phyloP scores from a whole-genome alignment of 2,113 vertebrate genomes.

The Callipepla californica region DNA sequence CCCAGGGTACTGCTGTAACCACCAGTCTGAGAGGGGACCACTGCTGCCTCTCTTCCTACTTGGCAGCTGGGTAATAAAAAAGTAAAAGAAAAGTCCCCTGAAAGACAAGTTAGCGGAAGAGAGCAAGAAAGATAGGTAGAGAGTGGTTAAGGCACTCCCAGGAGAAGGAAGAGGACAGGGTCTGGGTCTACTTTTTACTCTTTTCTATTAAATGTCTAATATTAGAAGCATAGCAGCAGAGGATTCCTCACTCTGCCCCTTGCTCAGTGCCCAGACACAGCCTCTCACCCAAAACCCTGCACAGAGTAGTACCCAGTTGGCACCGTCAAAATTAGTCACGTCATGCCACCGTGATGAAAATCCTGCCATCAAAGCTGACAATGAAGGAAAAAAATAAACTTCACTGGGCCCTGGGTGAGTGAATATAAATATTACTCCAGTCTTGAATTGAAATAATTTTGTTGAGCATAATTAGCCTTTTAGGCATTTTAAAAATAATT shows the following conservation, averaged over 20 bases:
- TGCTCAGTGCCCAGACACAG: not conserved
- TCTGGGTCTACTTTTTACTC: not conserved
- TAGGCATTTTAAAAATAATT: not conserved
- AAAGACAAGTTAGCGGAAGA: not conserved
- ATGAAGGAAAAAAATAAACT: not conserved
- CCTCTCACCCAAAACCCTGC: not conserved
- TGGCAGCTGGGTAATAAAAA: not conserved
- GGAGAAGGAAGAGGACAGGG: not conserved
- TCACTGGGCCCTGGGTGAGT: not conserved
- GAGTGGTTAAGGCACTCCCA: not conserved
- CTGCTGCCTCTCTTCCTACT: not conserved
- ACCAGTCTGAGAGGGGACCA: not conserved
- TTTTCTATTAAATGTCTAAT: not conserved
- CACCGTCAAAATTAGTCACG: accelerated
- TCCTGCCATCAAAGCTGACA: not conserved
- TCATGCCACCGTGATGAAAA: accelerated
- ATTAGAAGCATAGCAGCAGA: not conserved
- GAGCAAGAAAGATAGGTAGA: not conserved
- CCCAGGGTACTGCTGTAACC: not conserved
- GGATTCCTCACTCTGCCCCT: not conserved
- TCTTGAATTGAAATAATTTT: not conserved
- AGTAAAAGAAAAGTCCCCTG: not conserved
- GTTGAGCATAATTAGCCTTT: not conserved
- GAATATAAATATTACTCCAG: not conserved
- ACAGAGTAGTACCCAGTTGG: not conserved